These are phyloP conservation scores for Cryptoblepharus egeriae DNA, from an alignment of 2,797 vertebrate genomes.

Conservation along the genomic window DNA sequence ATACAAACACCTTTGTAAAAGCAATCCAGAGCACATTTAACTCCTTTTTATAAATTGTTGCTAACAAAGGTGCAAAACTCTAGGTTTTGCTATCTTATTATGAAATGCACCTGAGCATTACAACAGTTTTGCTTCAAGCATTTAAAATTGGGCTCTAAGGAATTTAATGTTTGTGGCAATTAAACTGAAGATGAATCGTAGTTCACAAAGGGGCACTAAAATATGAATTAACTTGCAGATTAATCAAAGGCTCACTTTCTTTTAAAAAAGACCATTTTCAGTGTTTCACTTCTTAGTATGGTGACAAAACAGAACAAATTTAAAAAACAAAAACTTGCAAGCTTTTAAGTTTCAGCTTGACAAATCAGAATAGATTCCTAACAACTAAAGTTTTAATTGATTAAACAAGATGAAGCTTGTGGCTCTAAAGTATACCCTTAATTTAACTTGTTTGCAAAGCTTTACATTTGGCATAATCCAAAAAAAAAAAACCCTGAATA, in stretches of 20 bases:
- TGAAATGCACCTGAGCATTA: background rate
- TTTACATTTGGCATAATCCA: background rate
- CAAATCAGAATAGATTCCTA: background rate
- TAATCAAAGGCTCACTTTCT: background rate
- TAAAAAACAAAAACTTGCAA: background rate
- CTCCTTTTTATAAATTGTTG: background rate
- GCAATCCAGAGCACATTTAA: background rate
- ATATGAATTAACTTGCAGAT: background rate
- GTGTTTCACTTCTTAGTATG: background rate
- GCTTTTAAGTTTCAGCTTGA: background rate
- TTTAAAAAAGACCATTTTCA: background rate
- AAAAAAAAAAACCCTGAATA: constrained; percentile 13
- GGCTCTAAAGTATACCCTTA: background rate
- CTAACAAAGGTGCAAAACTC: background rate
- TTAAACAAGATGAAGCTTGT: background rate
- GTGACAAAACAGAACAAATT: background rate
- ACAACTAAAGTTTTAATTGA: background rate
- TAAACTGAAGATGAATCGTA: background rate
- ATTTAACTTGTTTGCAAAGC: background rate
- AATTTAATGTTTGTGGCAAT: background rate
- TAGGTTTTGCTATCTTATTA: background rate
- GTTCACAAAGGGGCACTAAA: background rate
- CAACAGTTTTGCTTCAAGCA: background rate
- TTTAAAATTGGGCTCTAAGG: background rate
- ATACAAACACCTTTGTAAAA: background rate